Base-by-base conservation (phyloP, 2,888 invertebrate genomes). In the Cerceris rybyensis region DNA sequence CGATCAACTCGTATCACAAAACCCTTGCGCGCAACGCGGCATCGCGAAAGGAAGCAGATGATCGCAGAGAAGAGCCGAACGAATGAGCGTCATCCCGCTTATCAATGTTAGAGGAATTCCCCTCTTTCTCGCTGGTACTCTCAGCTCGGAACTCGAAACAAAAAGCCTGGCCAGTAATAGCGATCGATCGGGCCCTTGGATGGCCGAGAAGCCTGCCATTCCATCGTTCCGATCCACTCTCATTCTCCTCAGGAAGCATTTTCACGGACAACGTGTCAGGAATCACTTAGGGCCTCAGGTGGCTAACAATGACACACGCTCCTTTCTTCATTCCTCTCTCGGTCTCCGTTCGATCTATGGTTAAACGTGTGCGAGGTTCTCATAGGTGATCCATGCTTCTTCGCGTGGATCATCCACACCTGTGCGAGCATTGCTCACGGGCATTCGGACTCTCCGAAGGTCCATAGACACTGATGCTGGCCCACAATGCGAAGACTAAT, bases 401-500 rank as follows among this genome's bases (percentile, higher is more conserved):
- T 17, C 55, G 41, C 17, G 63, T 65, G 52, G 41, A 70, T 50
- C 58, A 52, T 64, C 49, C 14, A 55, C 66, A 54, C 16, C 63
- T 63, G 71, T 55, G 72, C 58, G 16, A 58, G 43, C 28, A 41
- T n/a, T 54, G 55, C 69, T 72, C 63, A 54, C 64, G 70, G 65
- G 65, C 73, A 82, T 83, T 80, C 75, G 78, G 75, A 77, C 76
- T 71, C 71, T 60, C 70, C 52, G 64, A 43, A 78, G 76, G 78
- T 65, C 81, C 81, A 70, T 83, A 80, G 84, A 87, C 87, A 86
- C 84, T 88, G 87, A 87, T 70, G 86, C 82, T 66, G 72, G 68
- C 57, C 81, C 80, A 88, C 88, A 88, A 89, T 86, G 84, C 84
- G 78, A 78, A 81, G 88, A 87, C 89, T 88, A 89, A 89, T 89